Evolutionary conservation across 1,140 invertebrate species (phyloP), one percentile per base, ranked within the genome.

Genomic region (Zaprionus vittiger): DNA sequence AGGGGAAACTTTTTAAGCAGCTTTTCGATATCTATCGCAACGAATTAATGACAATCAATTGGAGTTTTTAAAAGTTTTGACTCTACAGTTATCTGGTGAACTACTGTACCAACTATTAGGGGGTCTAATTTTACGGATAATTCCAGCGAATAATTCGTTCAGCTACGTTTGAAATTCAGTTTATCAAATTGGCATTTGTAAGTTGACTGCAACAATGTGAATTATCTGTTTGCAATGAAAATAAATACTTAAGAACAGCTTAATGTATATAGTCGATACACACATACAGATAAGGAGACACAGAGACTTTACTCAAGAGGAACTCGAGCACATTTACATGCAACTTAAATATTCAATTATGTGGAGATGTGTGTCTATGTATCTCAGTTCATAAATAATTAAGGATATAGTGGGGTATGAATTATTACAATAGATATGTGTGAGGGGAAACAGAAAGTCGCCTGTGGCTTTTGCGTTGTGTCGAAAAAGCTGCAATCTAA

Each of bases 271-370:
- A 71, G 47, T 41, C 31, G 22, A 34, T 68, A 73, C 59, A 52
- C 62, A 26, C 22, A 20, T n/a, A 12, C 26, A 60, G n/a, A 44
- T 17, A 44, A n/a, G 3, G 17, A 47, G n/a, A 17, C 52, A 49
- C 6, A 26, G 15, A 28, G 37, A 47, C 31, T 70, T 70, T 44
- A 28, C 22, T 41, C 59, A 24, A 11, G 38, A 9, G 28, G 1
- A 49, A 15, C 15, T 5, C 15, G n/a, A 38, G 31, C 66, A 55
- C 49, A 70, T 71, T 71, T 44, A 55, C 47, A 62, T 83, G 63
- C 57, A 79, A 83, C 64, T 86, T 78, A 87, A 83, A 86, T 86
- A 86, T 86, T 86, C 83, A 83, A 86, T 83, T 86, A 87, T 83
- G 59, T 72, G 61, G 24, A 55, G 49, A 73, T 44, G 28, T 63